Conservation (phyloP, 1,140 invertebrate genomes). For the Muscidifurax raptorellus region DNA sequence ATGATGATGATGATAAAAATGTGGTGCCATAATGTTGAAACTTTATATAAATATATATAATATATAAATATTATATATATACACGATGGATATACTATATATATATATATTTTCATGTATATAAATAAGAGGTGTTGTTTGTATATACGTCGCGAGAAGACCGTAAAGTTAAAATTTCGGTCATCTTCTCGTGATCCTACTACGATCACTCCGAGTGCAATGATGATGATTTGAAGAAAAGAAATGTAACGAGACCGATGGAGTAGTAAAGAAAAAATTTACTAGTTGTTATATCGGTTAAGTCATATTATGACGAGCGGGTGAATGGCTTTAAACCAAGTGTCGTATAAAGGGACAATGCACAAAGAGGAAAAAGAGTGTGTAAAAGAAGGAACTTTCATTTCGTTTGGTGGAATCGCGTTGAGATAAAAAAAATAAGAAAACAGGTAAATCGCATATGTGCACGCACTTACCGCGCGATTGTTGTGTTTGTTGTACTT, state of each 20-base stretch:
- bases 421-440: background rate
- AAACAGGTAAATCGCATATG: slow-evolving; percentile 26
- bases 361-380: slow-evolving; percentile 58
- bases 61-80: slow-evolving; percentile 58
- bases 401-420: slow-evolving; percentile 24
- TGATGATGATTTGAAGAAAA: slow-evolving; percentile 33
- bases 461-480: slow-evolving; percentile 54
- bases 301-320: slow-evolving; percentile 37
- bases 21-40: slow-evolving; percentile 73
- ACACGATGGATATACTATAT: slow-evolving; percentile 43
- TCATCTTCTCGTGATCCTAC: slow-evolving; percentile 5
- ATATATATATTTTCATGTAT: slow-evolving; percentile 72
- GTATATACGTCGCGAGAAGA: slow-evolving; percentile 72
- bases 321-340: slow-evolving; percentile 45
- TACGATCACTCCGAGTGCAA: slow-evolving; percentile 51
- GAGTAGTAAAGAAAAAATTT: slow-evolving; percentile 27
- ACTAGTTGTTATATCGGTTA: slow-evolving; percentile 36
- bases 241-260: slow-evolving; percentile 28
- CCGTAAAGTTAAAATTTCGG: slow-evolving; percentile 49
- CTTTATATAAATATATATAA: slow-evolving; percentile 68
- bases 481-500: slow-evolving; percentile 71
- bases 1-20: slow-evolving; percentile 53
- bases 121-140: slow-evolving; percentile 74
- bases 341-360: slow-evolving; percentile 35
- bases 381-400: slow-evolving; percentile 30